These are phyloP conservation scores for Tamias sibiricus DNA, from an alignment of 2,113 vertebrate genomes.

Conservation along the genomic window DNA sequence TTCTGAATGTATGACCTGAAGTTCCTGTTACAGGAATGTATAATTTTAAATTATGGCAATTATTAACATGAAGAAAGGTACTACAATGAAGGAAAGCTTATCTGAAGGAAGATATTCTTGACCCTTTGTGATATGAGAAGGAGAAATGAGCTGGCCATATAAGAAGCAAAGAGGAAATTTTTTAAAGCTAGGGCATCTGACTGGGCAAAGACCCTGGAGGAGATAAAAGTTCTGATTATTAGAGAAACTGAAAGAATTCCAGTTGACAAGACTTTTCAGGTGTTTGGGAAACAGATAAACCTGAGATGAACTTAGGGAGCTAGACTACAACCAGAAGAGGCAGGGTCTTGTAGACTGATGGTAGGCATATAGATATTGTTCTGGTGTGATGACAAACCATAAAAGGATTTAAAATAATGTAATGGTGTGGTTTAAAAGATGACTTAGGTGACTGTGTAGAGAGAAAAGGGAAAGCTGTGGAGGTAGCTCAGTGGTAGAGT, in stretches of 20 bases:
- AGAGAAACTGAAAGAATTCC: neutral
- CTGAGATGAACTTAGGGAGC: neutral
- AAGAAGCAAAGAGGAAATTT: neutral
- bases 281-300: neutral
- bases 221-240: neutral
- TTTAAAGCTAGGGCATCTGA: neutral
- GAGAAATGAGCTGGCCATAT: neutral
- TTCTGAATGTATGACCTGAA: neutral
- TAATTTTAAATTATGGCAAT: neutral
- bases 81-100: neutral
- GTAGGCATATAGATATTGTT: neutral
- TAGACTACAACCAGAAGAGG: neutral
- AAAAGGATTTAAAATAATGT: neutral
- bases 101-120: neutral
- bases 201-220: neutral
- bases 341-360: neutral
- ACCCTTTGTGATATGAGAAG: neutral
- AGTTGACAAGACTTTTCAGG: neutral
- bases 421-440: neutral
- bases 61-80: neutral
- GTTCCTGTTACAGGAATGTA: neutral
- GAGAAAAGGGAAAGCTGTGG: neutral
- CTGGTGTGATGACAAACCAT: neutral
- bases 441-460: neutral
- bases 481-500: neutral